Evolutionary conservation across 2,797 vertebrate species (phyloP).

Genomic region (Manis crassicaudata): DNA sequence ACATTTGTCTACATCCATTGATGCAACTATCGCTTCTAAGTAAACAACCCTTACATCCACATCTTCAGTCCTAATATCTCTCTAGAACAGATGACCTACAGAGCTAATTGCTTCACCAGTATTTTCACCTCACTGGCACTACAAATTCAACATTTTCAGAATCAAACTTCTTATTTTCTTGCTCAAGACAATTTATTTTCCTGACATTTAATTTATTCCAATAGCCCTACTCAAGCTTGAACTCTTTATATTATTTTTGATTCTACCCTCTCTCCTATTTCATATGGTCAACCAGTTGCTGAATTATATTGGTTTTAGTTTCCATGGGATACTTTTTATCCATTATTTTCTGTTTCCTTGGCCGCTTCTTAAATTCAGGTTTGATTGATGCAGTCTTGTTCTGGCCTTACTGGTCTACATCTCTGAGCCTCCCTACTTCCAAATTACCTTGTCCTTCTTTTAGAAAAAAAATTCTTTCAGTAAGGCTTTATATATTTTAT

Average conservation of each 20-base stretch:
- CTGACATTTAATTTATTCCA: constrained; percentile 22
- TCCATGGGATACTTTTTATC: neutral
- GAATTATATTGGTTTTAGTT: neutral
- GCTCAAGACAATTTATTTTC: neutral
- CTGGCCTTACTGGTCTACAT: neutral
- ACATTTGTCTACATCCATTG: neutral
- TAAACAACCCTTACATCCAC: neutral
- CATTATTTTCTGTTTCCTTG: neutral
- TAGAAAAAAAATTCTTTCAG: neutral
- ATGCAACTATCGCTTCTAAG: neutral
- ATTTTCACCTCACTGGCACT: neutral
- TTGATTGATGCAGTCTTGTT: neutral
- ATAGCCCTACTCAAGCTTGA: neutral
- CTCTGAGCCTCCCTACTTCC: neutral
- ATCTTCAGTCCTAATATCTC: neutral
- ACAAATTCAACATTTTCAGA: neutral
- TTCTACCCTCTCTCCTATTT: neutral
- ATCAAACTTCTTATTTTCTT: neutral
- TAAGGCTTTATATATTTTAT: neutral
- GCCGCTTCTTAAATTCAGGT: neutral
- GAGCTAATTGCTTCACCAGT: neutral
- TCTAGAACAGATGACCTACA: neutral
- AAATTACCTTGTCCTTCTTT: neutral
- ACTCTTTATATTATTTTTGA: neutral
- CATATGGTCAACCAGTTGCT: neutral